Percentiles rank a stretch among this genome's conserved stretches.
Conservation (phyloP, 2,113 vertebrate genomes). For the Psettodes erumei region DNA sequence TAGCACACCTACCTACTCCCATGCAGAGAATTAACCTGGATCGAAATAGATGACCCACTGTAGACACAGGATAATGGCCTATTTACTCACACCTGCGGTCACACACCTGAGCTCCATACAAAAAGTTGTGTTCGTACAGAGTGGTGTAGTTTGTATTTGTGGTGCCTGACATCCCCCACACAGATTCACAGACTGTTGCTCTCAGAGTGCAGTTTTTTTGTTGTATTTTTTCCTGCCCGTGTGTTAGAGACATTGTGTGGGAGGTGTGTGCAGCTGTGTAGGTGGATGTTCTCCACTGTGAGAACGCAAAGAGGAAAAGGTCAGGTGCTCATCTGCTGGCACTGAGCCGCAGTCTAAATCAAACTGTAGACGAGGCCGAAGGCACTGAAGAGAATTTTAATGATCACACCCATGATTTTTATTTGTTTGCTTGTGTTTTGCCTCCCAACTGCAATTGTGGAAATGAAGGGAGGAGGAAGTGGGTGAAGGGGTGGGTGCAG, state of each 20-base stretch:
- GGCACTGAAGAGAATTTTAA: slow-evolving; percentile 22
- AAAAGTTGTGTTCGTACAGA: slow-evolving; percentile 9
- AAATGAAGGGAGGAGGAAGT: slow-evolving; percentile 23
- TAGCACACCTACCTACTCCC: slow-evolving; percentile 70
- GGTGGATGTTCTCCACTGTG: slow-evolving; percentile 56
- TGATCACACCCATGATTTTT: not conserved
- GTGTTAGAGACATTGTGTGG: slow-evolving; percentile 60
- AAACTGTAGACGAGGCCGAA: slow-evolving; percentile 43
- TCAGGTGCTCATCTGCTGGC: slow-evolving; percentile 55
- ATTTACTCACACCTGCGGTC: slow-evolving; percentile 44
- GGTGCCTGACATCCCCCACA: slow-evolving; percentile 3
- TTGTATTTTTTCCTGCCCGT: slow-evolving; percentile 42
- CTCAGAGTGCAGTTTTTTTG: slow-evolving; percentile 17
- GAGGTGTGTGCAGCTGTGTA: slow-evolving; percentile 55
- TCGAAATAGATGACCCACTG: slow-evolving; percentile 74
- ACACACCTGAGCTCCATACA: slow-evolving; percentile 35
- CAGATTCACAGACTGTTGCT: slow-evolving; percentile 42
- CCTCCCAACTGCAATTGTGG: slow-evolving; percentile 18
- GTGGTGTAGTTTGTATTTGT: slow-evolving; percentile 21
- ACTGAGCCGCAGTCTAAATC: slow-evolving; percentile 44
- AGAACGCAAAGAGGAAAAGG: slow-evolving; percentile 63
- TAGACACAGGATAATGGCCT: slow-evolving; percentile 63
- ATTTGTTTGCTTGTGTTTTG: not conserved
- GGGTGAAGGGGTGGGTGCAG: not conserved
- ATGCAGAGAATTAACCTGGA: slow-evolving; percentile 70